Conservation (phyloP, 2,797 vertebrate species). For the Pristis pectinata region DNA sequence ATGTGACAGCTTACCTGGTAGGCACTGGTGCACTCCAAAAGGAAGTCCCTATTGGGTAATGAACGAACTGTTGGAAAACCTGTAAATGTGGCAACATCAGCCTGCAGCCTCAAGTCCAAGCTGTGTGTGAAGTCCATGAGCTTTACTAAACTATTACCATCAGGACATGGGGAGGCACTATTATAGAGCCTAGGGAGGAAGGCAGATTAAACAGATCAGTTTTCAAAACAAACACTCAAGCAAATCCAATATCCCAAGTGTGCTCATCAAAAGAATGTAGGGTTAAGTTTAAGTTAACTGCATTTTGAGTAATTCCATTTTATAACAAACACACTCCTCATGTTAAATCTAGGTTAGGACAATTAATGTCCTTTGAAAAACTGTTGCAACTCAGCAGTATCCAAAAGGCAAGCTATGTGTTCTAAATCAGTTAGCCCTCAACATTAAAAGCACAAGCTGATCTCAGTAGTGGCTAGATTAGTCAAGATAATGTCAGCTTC, state of each 20-base stretch:
- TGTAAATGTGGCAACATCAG: constrained; percentile 42
- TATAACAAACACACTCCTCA: not conserved
- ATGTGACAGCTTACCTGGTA: constrained; percentile 51
- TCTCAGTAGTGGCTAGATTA: not conserved
- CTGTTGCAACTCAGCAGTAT: not conserved
- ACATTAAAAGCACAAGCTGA: not conserved
- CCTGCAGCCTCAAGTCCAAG: constrained; percentile 56
- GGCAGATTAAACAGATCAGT: not conserved
- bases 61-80: constrained; percentile 56
- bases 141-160: constrained; percentile 54
- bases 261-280: not conserved
- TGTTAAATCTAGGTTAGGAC: not conserved
- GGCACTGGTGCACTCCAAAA: constrained; percentile 51
- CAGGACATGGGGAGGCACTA: not conserved
- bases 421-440: too few species aligned
- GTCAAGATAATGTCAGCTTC: not conserved
- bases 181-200: not conserved
- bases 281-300: not conserved
- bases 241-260: too few species aligned
- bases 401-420: not conserved
- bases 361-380: too few species aligned
- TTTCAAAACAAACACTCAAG: not conserved
- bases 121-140: constrained; percentile 64
- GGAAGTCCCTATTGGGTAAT: constrained; percentile 55
- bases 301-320: not conserved